Conservation (phyloP, 2,113 vertebrate genomes). For the Sclerurus mexicanus region DNA sequence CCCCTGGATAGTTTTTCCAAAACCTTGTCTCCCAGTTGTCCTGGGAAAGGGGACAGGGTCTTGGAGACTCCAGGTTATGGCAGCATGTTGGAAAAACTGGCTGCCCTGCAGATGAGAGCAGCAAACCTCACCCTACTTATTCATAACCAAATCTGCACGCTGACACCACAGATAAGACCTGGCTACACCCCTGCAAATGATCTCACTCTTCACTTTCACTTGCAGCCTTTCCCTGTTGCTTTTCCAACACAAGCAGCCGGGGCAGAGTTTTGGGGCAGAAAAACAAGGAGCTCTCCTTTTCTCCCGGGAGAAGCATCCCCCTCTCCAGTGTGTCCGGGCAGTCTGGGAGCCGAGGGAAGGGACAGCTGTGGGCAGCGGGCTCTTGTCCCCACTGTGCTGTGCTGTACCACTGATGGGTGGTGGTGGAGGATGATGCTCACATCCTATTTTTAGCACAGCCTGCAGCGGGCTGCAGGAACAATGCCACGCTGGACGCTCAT, state of each 20-base stretch:
- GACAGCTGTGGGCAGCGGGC: not conserved
- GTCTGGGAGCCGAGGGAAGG: not conserved
- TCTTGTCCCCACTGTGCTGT: not conserved
- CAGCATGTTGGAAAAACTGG: rapidly evolving
- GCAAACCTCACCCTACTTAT: not conserved
- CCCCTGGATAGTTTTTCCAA: not conserved
- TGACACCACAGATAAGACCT: not conserved
- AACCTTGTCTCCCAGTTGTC: not conserved
- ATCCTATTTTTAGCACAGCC: slow-evolving; percentile 61
- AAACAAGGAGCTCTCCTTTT: not conserved
- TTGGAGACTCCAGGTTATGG: not conserved
- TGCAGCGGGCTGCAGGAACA: slow-evolving; percentile 42
- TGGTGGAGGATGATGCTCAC: slow-evolving; percentile 23
- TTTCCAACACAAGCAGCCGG: not conserved
- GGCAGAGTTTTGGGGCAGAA: not conserved
- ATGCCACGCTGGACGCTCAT: not conserved
- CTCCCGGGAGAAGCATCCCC: not conserved
- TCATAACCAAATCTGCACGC: not conserved
- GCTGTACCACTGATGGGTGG: not conserved
- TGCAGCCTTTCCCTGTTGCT: not conserved
- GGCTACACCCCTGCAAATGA: not conserved
- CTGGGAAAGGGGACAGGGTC: not conserved
- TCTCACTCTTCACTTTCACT: not conserved
- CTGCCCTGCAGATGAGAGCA: not conserved
- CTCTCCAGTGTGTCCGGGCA: not conserved